A percentile compares a stretch with the other conserved stretches of the same genome.
Conservation (phyloP, 1,140 invertebrate species). For the Drosophila pruinosa region DNA sequence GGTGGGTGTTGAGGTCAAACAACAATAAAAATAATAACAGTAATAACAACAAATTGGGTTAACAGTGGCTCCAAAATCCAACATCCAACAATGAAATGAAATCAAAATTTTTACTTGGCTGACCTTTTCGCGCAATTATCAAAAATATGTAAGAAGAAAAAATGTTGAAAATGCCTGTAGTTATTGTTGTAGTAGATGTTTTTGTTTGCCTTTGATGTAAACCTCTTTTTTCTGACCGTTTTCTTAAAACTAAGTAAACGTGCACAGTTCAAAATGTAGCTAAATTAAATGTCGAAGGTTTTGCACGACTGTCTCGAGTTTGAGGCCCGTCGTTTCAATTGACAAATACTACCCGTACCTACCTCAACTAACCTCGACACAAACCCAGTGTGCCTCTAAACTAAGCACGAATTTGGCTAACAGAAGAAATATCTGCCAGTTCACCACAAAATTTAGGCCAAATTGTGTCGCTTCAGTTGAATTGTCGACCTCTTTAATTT, state of each 20-base stretch:
- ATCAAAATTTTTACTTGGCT: conserved; percentile 52
- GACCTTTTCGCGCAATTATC: conserved; percentile 76
- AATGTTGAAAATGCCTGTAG: conserved; percentile 7
- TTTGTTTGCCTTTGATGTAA: conserved; percentile 38
- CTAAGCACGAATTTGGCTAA: conserved; percentile 57
- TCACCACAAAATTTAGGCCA: conserved; percentile 58
- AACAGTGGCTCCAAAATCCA: conserved; percentile 43
- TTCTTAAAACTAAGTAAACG: conserved; percentile 65
- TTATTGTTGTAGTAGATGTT: too few relatives aligned
- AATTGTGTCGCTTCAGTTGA: conserved; percentile 65
- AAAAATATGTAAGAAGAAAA: conserved; percentile 41
- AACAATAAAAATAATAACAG: conserved; percentile 28
- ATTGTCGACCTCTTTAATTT: conserved; percentile 48
- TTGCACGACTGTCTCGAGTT: conserved; percentile 69
- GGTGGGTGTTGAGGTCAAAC: conserved; percentile 64
- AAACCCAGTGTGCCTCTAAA: conserved; percentile 36
- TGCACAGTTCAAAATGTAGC: conserved; percentile 64
- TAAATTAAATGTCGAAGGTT: conserved; percentile 81
- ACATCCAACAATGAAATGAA: conserved; percentile 28
- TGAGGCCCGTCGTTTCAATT: conserved; percentile 47
- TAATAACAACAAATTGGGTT: conserved; percentile 31
- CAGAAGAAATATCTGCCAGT: conserved; percentile 65
- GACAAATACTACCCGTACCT: conserved; percentile 66
- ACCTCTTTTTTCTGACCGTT: conserved; percentile 54
- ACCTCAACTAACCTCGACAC: conserved; percentile 46